These are phyloP conservation scores for Rhodeus uyekii DNA, from an alignment of 2,797 vertebrate genomes.

Conservation along the genomic window DNA sequence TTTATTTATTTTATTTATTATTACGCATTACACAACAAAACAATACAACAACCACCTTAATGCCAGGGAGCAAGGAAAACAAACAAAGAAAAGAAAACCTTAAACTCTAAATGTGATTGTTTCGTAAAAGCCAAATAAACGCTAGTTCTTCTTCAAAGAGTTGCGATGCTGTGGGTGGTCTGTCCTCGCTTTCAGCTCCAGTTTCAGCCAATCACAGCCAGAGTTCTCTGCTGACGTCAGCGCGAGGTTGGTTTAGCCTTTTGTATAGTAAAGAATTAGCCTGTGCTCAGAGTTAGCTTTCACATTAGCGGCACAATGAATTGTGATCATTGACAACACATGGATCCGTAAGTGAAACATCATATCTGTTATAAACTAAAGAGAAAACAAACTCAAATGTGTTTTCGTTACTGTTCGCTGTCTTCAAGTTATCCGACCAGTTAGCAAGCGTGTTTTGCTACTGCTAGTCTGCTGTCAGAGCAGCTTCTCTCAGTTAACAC, in stretches of 20 bases:
- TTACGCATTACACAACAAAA: too few relatives aligned
- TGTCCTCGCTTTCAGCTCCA: not conserved
- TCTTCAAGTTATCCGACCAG: not conserved
- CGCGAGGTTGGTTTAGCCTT: conserved; percentile 7
- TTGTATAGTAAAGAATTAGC: conserved; percentile 14
- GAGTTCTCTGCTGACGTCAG: conserved; percentile 1
- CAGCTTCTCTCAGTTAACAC: not conserved
- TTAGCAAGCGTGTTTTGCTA: conserved; percentile 18
- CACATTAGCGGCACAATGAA: not conserved
- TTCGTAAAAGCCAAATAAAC: not conserved
- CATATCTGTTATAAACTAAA: not conserved
- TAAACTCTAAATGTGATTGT: not conserved
- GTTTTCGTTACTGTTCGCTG: not conserved
- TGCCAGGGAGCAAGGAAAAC: too few relatives aligned
- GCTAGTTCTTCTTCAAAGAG: not conserved
- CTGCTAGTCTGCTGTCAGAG: conserved; percentile 24
- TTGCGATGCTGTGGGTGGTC: not conserved
- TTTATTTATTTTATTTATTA: too few relatives aligned
- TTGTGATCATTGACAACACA: conserved; percentile 16
- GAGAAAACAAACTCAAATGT: not conserved
- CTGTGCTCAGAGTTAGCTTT: not conserved
- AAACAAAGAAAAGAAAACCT: too few relatives aligned
- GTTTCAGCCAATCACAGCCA: conserved; percentile 27
- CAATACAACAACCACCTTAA: too few relatives aligned
- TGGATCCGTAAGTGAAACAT: conserved; percentile 52